Base-by-base conservation (phyloP, 1,140 invertebrate species). In the Chrysopa pallens region DNA sequence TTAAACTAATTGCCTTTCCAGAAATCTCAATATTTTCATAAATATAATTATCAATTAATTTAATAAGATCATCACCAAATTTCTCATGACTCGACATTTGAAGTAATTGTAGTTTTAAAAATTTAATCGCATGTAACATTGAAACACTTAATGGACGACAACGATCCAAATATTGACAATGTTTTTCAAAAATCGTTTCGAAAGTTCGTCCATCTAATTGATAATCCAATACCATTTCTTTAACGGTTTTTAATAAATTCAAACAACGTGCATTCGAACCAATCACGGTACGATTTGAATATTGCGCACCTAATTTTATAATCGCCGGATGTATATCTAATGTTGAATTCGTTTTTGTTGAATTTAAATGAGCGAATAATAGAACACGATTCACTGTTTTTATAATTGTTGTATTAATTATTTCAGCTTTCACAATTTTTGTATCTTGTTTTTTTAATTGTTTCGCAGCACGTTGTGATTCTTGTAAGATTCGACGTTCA, bases 181-280 rank as follows among this genome's bases (percentile, higher is more conserved):
- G 71, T 9, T 70, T 69, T 42, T 80, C 72, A 11, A 94, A 59
- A 23, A 70, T 67, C 0, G 66, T 54, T 54, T 91, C 83, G 1
- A 95, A 61, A 36, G 83, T 84, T 42, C 87, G 69, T 1, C 73
- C 74, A 49, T 92, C 81, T 54, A 91, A 84, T 33, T 67, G 68
- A 57, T 84, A 90, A 54, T 88, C 82, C 33, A 67, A 52, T 9
- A 87, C 71, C 46, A 87, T 69, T 60, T 77, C 51, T 48, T 80
- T 84, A 2, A 95, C 55, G 1, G 84, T 79, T 42, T 74, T 63
- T 3, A 95, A 58, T 29, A 95, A 63, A 1, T 82, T 84, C 29
- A 92, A 69, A 61, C 86, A 90, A 38, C 90, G 68, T 1, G 86
- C 80, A 68, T 93, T 93, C 1, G 87, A 88, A 0, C 89, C 90